Base-by-base conservation (phyloP, 2,797 vertebrate genomes). In the Philypnodon macrostomus region DNA sequence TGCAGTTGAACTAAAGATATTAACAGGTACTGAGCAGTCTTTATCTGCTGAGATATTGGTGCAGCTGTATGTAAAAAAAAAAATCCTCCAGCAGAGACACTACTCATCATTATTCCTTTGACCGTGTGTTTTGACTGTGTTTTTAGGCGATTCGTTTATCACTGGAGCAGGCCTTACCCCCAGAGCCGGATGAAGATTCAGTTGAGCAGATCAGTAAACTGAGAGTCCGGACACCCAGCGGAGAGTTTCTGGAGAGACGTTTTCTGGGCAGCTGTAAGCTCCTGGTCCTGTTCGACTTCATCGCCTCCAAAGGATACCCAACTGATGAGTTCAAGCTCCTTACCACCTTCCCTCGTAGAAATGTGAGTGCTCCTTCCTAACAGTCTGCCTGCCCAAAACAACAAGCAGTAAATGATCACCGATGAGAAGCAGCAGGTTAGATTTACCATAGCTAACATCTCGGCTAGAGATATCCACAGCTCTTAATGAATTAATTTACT, bases 311-410 rank as follows among this genome's bases (percentile, higher is more conserved):
- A 85, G 97, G 96, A 54, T 98, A 91, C 84, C 96, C 97, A 33
- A 93, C 91, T 70, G 93, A 95, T 16, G 94, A 95, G 79, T 99
- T 95, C 87, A 99, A 99, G 87, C 88, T 99, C 73, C 92, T 99
- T 83, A 98, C 95, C 81, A 99, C 97, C 89, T 99, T 98, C 88
- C 97, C 96, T 15, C 93, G 95, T 87, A 96, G 93, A 96, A 96
- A 95, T 77, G 97, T 99, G 82, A 95, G 96, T 95, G 13, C 32
- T 14, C n/a, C n/a, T n/a, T 12, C 31, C 12, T 13, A 2, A 12
- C 11, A 1, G 13, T 32, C 4, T n/a, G 10, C 30, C 16, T 53
- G 27, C 30, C 30, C 53, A 34, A 40, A 42, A n/a, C n/a, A n/a
- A n/a, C n/a, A n/a, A n/a, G 24, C 26, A 38, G 27, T 59, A 46